Conservation (phyloP, 2,113 vertebrate genomes). For the Crotalus helleri region DNA sequence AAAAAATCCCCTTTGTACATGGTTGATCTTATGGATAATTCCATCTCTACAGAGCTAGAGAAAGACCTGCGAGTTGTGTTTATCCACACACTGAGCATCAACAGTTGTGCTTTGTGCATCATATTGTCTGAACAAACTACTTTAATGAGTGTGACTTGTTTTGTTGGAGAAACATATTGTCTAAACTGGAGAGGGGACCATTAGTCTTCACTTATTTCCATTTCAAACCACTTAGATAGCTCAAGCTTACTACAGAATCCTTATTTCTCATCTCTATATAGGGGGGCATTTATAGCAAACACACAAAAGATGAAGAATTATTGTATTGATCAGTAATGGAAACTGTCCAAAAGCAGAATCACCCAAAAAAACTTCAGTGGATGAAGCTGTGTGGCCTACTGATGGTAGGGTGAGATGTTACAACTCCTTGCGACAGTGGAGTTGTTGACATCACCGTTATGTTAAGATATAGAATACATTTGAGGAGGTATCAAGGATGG, state of each 20-base stretch:
- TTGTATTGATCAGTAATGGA: background rate
- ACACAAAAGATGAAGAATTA: background rate
- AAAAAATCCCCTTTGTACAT: background rate
- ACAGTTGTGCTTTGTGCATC: background rate
- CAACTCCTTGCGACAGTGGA: too few species aligned
- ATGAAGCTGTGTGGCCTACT: background rate
- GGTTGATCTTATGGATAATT: background rate
- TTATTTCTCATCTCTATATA: background rate
- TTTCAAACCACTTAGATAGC: background rate
- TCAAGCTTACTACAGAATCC: background rate
- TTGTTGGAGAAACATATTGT: background rate
- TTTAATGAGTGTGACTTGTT: background rate
- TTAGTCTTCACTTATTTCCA: background rate
- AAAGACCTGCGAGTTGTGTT: too few species aligned
- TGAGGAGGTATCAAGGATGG: too few species aligned
- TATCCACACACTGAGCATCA: too few species aligned
- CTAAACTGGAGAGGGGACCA: background rate
- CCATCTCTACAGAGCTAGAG: background rate
- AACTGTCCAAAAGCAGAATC: background rate
- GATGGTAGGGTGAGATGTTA: background rate
- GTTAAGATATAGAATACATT: background rate
- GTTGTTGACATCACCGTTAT: background rate
- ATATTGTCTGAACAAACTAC: background rate
- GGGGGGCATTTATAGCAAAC: background rate
- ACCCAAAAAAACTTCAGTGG: background rate